Conservation (phyloP, 2,888 invertebrate species). For the Apamea monoglypha region DNA sequence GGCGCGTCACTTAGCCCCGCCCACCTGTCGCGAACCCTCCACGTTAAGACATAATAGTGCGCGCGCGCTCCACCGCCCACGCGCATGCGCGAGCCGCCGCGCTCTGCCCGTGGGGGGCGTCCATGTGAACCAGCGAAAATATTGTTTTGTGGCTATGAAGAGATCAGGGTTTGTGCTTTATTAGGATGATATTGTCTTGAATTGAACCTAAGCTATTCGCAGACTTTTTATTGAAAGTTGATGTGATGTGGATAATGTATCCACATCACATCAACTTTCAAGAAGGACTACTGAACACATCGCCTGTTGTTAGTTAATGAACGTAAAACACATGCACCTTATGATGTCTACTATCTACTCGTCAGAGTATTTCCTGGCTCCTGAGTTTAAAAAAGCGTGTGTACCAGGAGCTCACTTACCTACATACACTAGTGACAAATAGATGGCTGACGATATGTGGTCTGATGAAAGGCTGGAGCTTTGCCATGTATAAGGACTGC, state of each 20-base stretch:
- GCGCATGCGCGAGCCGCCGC: constrained; percentile 64
- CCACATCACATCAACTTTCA: too few species aligned
- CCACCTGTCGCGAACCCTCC: constrained; percentile 87
- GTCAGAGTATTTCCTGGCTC: background rate
- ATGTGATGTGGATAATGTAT: background rate
- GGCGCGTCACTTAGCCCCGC: constrained; percentile 83
- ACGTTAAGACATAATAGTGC: constrained; percentile 87
- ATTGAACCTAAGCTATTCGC: background rate
- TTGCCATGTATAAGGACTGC: background rate
- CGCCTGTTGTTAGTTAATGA: background rate
- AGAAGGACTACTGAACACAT: background rate
- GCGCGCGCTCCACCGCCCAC: constrained; percentile 80
- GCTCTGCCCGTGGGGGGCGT: constrained; percentile 77
- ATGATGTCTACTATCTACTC: too few species aligned
- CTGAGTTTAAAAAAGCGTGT: background rate
- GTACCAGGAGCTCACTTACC: too few species aligned
- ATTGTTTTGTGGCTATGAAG: constrained; percentile 46
- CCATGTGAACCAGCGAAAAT: constrained; percentile 54
- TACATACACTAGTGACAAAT: too few species aligned
- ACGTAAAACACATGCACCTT: background rate
- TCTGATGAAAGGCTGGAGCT: background rate
- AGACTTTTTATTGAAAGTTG: background rate
- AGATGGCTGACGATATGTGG: background rate
- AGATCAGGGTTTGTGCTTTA: constrained; percentile 39
- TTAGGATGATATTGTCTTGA: constrained; percentile 3